These are phyloP conservation scores for Phalangium opilio DNA, from an alignment of 2,888 invertebrate genomes.

Conservation along the genomic window DNA sequence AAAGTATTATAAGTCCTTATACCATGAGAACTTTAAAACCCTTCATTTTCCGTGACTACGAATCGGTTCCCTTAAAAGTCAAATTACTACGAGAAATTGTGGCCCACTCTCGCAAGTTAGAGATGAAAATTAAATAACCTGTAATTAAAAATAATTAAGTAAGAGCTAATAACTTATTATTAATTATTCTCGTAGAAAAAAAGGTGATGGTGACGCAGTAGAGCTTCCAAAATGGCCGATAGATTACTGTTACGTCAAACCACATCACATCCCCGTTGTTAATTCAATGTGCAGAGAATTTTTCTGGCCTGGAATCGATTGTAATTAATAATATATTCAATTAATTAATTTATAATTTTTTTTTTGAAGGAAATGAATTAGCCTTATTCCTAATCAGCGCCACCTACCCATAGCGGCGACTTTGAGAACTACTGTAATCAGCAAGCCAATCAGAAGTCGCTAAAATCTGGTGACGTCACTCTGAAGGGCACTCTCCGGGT, in stretches of 20 bases:
- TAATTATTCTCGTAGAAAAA: no score
- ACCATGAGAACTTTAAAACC: conserved; percentile 53
- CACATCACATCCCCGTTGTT: conserved; percentile 72
- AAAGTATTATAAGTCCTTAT: conserved; percentile 33
- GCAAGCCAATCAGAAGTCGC: no score
- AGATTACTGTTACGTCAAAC: conserved; percentile 73
- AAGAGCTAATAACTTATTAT: no score
- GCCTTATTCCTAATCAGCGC: no score
- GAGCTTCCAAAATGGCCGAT: conserved; percentile 44
- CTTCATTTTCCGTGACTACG: conserved; percentile 57
- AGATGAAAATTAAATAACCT: no score
- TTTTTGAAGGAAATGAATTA: background rate
- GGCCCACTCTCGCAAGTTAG: conserved; percentile 32
- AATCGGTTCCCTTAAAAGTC: conserved; percentile 52
- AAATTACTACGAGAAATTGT: conserved; percentile 45
- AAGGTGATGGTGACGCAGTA: no score
- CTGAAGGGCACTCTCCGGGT: no score
- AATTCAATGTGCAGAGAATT: conserved; percentile 64
- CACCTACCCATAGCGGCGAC: no score
- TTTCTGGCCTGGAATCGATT: conserved; percentile 86
- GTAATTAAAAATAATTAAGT: no score
- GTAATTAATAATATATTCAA: conserved; percentile 37
- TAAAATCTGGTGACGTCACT: no score
- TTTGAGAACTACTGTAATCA: no score
- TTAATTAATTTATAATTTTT: background rate